Base-by-base conservation (phyloP, 2,888 invertebrate species). In the Netelia fuscicornis region DNA sequence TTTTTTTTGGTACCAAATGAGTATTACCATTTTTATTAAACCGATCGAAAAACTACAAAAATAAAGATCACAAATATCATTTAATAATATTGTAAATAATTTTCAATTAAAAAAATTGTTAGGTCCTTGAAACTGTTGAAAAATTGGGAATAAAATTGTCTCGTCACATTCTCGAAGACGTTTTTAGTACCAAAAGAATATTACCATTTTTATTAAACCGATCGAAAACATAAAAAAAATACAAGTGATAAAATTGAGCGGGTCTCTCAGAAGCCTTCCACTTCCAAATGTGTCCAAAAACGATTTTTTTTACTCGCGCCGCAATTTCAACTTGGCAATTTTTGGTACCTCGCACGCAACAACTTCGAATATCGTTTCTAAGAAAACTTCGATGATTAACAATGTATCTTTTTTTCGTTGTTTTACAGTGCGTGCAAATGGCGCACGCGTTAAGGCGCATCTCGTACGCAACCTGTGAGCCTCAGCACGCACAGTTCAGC, bases 401-500 rank as follows among this genome's bases (percentile, higher is more conserved):
- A 58, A 67, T 37, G 37, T 42, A 56, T 79, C 25, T 44, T 75
- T 80, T 80, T 65, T 58, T 80, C n/a, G 42, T 88, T 90, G 89
- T 92, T 88, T 95, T 95, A 1, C 95, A 97, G 97, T 95, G 95
- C 92, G 97, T 97, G 94, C 96, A 96, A 94, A 97, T 97, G 97
- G 97, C 96, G 90, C 97, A 97, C 95, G 97, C 97, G 93, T 94
- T 97, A 91, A 96, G 97, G 90, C 96, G 98, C 93, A 97, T 98
- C 91, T 97, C 97, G 91, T 97, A 97, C 95, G 97, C 97, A 91
- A 97, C 97, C 91, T 97, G 97, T 96, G 97, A 97, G 94, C 96
- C 97, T 44, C 96, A 96, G 90, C 95, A 96, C 93, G 95, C 96
- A 89, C 96, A 97, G 94, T 97, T 97, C 95, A 97, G 97, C 93